Conservation (phyloP, 2,888 invertebrate genomes). For the Drosophila picticornis region DNA sequence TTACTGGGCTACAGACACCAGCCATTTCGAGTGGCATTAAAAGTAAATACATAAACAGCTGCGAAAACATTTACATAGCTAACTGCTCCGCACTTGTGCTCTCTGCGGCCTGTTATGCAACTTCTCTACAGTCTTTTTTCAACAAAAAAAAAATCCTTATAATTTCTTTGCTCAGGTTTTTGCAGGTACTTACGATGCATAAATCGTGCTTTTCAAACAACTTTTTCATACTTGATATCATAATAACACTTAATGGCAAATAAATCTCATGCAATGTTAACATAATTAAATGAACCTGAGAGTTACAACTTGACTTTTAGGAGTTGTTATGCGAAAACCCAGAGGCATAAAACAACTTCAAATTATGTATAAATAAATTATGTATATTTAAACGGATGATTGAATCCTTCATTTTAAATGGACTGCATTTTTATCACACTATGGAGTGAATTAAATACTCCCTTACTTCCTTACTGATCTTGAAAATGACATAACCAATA, state of each 20-base stretch:
- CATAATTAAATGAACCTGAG: constrained; percentile 64
- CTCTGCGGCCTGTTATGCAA: constrained; percentile 30
- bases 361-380: background rate
- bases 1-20: constrained; percentile 16
- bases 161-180: constrained; percentile 45
- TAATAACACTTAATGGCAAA: constrained; percentile 69
- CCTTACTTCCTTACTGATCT: background rate
- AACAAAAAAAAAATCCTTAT: constrained; percentile 27
- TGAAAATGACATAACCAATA: background rate
- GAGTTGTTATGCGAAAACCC: background rate
- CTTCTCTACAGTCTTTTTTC: constrained; percentile 8
- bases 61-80: constrained; percentile 76
- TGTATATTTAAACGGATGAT: background rate
- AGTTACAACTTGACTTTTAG: constrained; percentile 3
- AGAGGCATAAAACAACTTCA: background rate
- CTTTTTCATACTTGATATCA: constrained; percentile 54
- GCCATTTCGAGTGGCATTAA: constrained; percentile 66
- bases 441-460: background rate
- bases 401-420: background rate
- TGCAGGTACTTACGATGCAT: constrained; percentile 57
- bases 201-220: constrained; percentile 70
- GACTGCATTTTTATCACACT: background rate
- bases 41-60: constrained; percentile 79
- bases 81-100: constrained; percentile 63
- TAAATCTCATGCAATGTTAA: constrained; percentile 67